Percentiles rank a stretch among this genome's conserved stretches.
phyloP scores from a whole-genome alignment of 2,888 invertebrate species.

The Beris morrisii region DNA sequence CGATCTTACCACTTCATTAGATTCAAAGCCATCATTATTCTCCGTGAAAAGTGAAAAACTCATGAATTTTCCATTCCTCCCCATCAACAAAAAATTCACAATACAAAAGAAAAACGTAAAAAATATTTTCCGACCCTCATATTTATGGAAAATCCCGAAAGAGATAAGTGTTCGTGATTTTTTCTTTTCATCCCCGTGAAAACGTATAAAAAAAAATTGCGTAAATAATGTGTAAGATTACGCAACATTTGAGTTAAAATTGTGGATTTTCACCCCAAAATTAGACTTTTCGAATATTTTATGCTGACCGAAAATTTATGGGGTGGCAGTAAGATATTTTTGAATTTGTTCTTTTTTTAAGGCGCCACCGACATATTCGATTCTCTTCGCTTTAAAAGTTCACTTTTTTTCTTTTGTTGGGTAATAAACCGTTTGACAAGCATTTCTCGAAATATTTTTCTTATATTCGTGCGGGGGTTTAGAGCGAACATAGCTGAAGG shows the following conservation, averaged over 20 bases:
- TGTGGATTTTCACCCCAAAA: not conserved
- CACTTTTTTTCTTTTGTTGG: constrained; percentile 19
- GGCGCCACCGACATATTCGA: no score
- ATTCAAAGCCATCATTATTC: constrained; percentile 11
- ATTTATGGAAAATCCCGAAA: constrained; percentile 1
- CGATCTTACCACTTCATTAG: constrained; percentile 26
- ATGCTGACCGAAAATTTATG: constrained; percentile 3
- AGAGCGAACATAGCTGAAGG: no score
- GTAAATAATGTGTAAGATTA: constrained; percentile 26
- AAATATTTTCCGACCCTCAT: constrained; percentile 11
- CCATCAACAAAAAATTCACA: constrained; percentile 4
- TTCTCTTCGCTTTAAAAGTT: no score
- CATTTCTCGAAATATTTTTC: constrained; percentile 19
- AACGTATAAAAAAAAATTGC: constrained; percentile 18
- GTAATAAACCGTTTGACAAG: constrained; percentile 31
- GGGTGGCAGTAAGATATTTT: constrained; percentile 5
- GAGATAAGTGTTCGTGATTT: constrained; percentile 1
- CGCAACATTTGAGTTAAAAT: constrained; percentile 17
- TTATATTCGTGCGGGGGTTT: not conserved
- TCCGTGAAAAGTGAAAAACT: constrained; percentile 16
- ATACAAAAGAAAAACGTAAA: not conserved
- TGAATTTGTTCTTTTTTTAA: not conserved
- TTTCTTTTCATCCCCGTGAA: constrained; percentile 16
- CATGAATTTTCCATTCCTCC: constrained; percentile 25
- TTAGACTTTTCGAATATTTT: not conserved